Evolutionary conservation across 2,797 vertebrate species (phyloP).

Genomic region (Gymnoscopelus braueri): DNA sequence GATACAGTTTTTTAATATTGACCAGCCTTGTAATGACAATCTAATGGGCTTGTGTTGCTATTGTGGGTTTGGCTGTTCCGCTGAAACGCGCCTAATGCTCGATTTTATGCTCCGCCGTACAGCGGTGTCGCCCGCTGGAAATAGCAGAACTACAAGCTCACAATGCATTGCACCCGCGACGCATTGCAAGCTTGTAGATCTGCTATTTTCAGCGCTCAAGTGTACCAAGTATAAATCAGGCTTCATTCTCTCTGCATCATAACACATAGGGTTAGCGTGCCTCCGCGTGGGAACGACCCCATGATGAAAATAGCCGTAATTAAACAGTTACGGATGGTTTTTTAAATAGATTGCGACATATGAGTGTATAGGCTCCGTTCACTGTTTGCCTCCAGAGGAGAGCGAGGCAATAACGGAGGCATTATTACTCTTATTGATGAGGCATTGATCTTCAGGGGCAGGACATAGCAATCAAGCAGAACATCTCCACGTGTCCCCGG

Average conservation of each 20-base stretch:
- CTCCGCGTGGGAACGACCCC: constrained; percentile 45
- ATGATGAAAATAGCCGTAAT: constrained; percentile 59
- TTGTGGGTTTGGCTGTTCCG: constrained; percentile 15
- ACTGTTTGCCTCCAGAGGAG: constrained; percentile 32
- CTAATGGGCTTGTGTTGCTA: constrained; percentile 9
- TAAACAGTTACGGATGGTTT: constrained; percentile 41
- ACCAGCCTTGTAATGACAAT: constrained; percentile 8
- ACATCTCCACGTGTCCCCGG: constrained; percentile 28
- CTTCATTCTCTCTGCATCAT: constrained; percentile 31
- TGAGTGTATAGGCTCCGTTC: constrained; percentile 52
- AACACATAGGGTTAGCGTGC: constrained; percentile 7
- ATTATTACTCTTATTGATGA: constrained; percentile 74
- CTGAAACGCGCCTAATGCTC: background rate
- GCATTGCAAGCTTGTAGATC: too few species aligned
- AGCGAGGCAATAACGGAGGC: constrained; percentile 53
- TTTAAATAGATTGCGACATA: background rate
- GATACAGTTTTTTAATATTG: constrained; percentile 3
- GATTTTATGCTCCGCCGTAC: too few species aligned
- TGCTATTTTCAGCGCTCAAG: too few species aligned
- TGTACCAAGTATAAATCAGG: background rate
- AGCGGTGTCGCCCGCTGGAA: too few species aligned
- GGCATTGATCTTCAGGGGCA: constrained; percentile 61
- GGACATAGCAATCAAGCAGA: constrained; percentile 61
- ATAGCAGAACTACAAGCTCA: too few species aligned
- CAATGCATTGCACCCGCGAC: too few species aligned